Evolutionary conservation across 2,888 invertebrate species (phyloP).

Genomic region (Trissolcus japonicus): DNA sequence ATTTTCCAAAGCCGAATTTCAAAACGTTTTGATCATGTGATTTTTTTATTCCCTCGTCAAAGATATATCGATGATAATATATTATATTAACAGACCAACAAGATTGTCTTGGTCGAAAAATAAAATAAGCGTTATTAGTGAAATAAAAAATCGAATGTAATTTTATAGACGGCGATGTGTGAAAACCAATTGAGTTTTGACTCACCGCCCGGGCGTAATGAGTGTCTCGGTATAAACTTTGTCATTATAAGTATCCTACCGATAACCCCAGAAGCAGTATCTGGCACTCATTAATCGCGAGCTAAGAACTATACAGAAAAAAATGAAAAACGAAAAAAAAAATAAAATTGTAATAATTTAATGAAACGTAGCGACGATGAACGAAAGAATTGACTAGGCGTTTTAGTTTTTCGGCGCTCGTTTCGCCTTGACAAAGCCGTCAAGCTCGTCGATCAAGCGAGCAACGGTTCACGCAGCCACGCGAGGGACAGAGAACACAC

Average conservation of each 20-base stretch:
- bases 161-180: conserved; percentile 62
- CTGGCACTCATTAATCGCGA: conserved; percentile 67
- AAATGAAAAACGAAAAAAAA: conserved; percentile 26
- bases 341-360: conserved; percentile 9
- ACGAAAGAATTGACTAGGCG: conserved; percentile 3
- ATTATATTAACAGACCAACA: conserved; percentile 8
- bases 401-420: conserved; percentile 24
- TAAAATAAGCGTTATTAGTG: conserved; percentile 47
- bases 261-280: conserved; percentile 61
- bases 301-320: conserved; percentile 10
- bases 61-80: neutral
- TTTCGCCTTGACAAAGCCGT: conserved; percentile 15
- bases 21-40: conserved; percentile 5
- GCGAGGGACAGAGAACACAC: conserved; percentile 7
- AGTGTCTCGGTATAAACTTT: conserved; percentile 62
- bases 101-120: conserved; percentile 28
- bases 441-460: conserved; percentile 26
- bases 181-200: conserved; percentile 67
- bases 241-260: conserved; percentile 61
- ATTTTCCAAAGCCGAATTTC: conserved; percentile 39
- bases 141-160: conserved; percentile 46
- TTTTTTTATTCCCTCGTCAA: neutral
- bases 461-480: conserved; percentile 8
- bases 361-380: conserved; percentile 21
- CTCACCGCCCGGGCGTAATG: conserved; percentile 60